Evolutionary conservation across 2,888 invertebrate species (phyloP).

Genomic region (Caenorhabditis sp.): DNA sequence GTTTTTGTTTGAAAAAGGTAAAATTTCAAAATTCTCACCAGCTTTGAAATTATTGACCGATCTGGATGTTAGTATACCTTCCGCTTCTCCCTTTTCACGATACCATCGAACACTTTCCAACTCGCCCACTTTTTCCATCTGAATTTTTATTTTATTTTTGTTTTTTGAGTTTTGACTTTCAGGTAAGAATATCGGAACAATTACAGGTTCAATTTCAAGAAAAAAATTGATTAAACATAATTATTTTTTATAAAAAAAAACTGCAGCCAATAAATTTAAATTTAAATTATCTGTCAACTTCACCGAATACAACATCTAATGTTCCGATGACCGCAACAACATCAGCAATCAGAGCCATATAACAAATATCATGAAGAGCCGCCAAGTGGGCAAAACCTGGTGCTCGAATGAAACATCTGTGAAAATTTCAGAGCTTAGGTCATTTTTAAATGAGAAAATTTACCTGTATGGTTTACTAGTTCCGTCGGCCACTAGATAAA

Average conservation of each 20-base stretch:
- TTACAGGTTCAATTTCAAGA: no score
- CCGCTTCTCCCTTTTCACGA: neutral
- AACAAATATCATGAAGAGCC: conserved; percentile 85
- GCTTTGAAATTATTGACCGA: neutral
- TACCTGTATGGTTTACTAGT: conserved; percentile 88
- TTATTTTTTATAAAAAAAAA: neutral
- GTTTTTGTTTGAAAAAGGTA: neutral
- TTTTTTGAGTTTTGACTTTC: no score
- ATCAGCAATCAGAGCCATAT: conserved; percentile 90
- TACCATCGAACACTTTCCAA: neutral
- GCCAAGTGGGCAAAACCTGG: conserved; percentile 75
- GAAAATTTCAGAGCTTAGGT: neutral
- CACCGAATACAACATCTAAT: conserved; percentile 75
- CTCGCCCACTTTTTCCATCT: neutral
- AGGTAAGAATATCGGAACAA: no score
- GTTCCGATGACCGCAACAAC: conserved; percentile 94
- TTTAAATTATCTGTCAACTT: conserved; percentile 73
- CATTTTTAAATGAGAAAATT: neutral
- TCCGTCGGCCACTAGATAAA: conserved; percentile 95
- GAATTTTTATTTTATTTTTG: neutral
- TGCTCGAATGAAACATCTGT: conserved; percentile 75
- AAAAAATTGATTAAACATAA: neutral
- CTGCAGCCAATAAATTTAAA: neutral
- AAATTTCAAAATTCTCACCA: neutral
- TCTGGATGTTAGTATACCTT: neutral